Conservation (phyloP, 1,140 invertebrate genomes). For the Procambarus virginalis region DNA sequence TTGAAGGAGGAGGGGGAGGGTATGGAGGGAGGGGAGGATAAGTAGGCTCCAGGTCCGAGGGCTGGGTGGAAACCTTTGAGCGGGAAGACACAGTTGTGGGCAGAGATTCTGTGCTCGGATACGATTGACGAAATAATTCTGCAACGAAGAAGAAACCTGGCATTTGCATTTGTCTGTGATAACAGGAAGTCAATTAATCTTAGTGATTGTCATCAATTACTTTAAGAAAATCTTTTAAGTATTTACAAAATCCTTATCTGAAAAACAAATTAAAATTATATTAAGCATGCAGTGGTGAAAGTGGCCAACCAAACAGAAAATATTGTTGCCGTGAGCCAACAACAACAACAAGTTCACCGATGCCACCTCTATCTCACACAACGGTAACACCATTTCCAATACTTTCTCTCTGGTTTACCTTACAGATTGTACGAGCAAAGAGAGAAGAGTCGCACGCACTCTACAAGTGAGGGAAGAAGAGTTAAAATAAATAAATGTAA, state of each 20-base stretch:
- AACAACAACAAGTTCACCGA: too few relatives aligned
- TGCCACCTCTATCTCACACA: too few relatives aligned
- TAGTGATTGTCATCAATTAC: constrained; percentile 16
- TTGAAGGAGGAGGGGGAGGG: constrained; percentile 71
- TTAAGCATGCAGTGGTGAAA: constrained; percentile 2
- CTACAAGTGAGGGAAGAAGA: too few relatives aligned
- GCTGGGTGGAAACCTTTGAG: constrained; percentile 64
- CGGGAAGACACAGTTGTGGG: constrained; percentile 71
- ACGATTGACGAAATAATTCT: constrained; percentile 74
- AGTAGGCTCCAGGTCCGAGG: constrained; percentile 67
- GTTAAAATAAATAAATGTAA: too few relatives aligned
- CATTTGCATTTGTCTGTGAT: constrained; percentile 59
- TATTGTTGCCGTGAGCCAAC: too few relatives aligned
- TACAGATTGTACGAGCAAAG: background rate
- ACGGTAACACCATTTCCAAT: too few relatives aligned
- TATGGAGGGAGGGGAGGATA: constrained; percentile 69
- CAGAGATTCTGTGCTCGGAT: constrained; percentile 74
- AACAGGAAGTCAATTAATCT: constrained; percentile 21
- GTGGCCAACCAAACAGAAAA: background rate
- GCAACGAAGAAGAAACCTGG: constrained; percentile 70
- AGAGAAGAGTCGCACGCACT: background rate
- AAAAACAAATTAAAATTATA: constrained; percentile 5
- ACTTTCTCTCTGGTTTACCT: too few relatives aligned
- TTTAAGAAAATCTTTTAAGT: constrained; percentile 6
- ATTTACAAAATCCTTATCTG: background rate